phyloP scores from a whole-genome alignment of 2,888 invertebrate species.

The Sericinus montela region DNA sequence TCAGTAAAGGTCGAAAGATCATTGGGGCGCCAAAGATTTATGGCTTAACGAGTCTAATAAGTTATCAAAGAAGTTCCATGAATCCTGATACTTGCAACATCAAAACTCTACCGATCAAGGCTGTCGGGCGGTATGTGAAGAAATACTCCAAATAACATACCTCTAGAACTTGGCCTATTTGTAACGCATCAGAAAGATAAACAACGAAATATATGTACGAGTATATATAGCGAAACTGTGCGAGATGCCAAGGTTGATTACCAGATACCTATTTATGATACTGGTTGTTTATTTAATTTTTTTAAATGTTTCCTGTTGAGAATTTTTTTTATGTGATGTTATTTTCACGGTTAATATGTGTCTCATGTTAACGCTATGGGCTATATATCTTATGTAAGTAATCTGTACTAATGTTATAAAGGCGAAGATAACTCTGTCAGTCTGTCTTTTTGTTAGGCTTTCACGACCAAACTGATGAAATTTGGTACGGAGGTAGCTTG shows the following conservation, averaged over 20 bases:
- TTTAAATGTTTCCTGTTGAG: conserved; percentile 36
- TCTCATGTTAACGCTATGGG: too few relatives aligned
- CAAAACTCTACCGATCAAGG: conserved; percentile 7
- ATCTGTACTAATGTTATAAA: too few relatives aligned
- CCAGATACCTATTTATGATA: conserved; percentile 33
- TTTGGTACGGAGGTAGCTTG: too few relatives aligned
- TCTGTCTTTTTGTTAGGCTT: too few relatives aligned
- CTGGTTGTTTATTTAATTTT: conserved; percentile 38
- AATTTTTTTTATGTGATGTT: not conserved
- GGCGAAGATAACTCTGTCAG: too few relatives aligned
- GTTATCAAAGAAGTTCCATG: not conserved
- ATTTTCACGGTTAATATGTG: not conserved
- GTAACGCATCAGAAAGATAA: conserved; percentile 19
- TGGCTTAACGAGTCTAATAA: not conserved
- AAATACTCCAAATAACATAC: conserved; percentile 2
- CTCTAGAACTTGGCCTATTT: conserved; percentile 29
- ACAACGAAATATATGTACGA: conserved; percentile 20
- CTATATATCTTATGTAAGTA: too few relatives aligned
- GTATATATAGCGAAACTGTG: conserved; percentile 24
- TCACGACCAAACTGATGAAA: too few relatives aligned
- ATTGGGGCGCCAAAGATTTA: not conserved
- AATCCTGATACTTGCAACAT: conserved; percentile 3
- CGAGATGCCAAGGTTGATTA: conserved; percentile 32
- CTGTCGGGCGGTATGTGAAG: conserved; percentile 1
- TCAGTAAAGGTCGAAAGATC: too few relatives aligned